Conservation (phyloP, 2,888 invertebrate genomes). For the Arctia plantaginis region DNA sequence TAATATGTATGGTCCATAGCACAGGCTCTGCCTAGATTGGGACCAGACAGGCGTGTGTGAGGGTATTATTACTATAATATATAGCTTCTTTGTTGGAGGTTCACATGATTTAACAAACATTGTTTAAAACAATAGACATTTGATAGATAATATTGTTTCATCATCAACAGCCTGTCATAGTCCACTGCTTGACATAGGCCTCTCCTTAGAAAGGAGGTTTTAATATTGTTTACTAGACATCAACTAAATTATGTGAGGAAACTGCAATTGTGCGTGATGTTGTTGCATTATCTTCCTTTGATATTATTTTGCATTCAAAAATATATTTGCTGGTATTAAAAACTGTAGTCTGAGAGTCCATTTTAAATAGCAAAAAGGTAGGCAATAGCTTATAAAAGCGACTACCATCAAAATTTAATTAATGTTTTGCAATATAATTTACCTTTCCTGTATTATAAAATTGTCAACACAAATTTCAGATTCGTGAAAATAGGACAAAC, state of each 20-base stretch:
- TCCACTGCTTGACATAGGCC: too few relatives aligned
- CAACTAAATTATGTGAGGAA: neutral
- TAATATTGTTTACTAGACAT: neutral
- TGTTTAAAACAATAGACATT: neutral
- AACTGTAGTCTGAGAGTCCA: too few relatives aligned
- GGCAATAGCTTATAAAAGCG: too few relatives aligned
- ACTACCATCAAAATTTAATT: neutral
- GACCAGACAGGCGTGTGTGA: too few relatives aligned
- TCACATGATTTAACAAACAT: conserved; percentile 7
- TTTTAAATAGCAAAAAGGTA: too few relatives aligned
- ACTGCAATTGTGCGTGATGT: neutral
- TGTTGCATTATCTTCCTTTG: neutral
- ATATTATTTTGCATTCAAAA: too few relatives aligned
- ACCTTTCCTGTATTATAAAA: neutral
- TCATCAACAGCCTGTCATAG: too few relatives aligned
- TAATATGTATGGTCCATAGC: too few relatives aligned
- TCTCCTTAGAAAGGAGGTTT: too few relatives aligned
- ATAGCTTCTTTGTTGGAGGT: conserved; percentile 12
- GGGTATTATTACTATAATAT: too few relatives aligned
- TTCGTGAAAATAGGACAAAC: neutral
- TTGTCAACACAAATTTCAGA: neutral
- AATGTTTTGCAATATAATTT: neutral
- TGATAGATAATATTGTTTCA: neutral
- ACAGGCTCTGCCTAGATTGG: too few relatives aligned
- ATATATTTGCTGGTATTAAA: too few relatives aligned